Percentiles rank a stretch among this genome's conserved stretches.
Conservation (phyloP, 2,888 invertebrate genomes). For the Venusia cambrica region DNA sequence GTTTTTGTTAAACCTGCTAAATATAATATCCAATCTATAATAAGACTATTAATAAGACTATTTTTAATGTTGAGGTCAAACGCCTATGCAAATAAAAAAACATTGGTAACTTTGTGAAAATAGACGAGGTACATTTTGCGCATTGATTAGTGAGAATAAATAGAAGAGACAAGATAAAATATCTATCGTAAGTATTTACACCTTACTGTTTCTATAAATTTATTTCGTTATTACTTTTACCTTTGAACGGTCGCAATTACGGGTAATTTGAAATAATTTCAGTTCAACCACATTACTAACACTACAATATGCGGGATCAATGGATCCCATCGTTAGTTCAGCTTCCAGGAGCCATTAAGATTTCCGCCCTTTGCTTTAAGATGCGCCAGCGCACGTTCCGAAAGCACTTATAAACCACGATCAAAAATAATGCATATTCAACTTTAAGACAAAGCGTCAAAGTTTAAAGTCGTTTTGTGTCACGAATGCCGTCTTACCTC, state of each 20-base stretch:
- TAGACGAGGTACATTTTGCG: no score
- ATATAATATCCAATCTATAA: no score
- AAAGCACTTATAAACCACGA: conserved; percentile 37
- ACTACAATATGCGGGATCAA: conserved; percentile 52
- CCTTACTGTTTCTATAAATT: no score
- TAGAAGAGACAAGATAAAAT: no score
- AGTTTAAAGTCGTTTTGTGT: conserved; percentile 1
- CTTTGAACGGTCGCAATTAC: conserved; percentile 12
- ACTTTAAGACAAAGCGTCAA: conserved; percentile 19
- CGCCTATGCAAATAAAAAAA: no score
- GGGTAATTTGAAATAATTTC: conserved; percentile 18
- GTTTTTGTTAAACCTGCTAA: no score
- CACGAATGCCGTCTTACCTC: conserved; percentile 9
- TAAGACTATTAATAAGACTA: no score
- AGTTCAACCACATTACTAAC: conserved; percentile 19
- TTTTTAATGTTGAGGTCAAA: no score
- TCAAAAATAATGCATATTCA: conserved; percentile 24
- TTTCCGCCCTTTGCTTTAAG: conserved; percentile 70
- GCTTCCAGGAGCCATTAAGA: conserved; percentile 78
- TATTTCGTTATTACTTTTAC: no score
- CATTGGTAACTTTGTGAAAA: no score
- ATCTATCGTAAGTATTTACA: no score
- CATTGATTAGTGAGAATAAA: no score
- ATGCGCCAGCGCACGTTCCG: conserved; percentile 30
- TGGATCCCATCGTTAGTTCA: conserved; percentile 75